Conservation (phyloP, 1,140 invertebrate genomes). For the Meloidogyne chitwoodi region DNA sequence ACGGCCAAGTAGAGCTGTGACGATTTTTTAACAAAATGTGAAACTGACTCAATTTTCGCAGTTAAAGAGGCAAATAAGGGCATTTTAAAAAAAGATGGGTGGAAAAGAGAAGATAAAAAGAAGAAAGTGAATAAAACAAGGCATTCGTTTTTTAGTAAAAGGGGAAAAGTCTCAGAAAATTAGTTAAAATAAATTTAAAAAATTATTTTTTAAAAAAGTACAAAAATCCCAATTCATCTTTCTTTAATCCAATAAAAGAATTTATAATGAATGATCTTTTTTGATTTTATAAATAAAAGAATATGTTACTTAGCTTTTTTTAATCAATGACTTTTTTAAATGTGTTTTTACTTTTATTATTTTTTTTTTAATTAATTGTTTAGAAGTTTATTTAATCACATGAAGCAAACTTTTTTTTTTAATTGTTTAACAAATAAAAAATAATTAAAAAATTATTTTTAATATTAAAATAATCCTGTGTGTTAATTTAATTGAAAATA, state of each 20-base stretch:
- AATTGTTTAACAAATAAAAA: too few relatives aligned
- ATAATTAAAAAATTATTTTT: too few relatives aligned
- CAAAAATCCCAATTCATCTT: too few relatives aligned
- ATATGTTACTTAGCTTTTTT: neutral
- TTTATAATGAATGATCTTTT: too few relatives aligned
- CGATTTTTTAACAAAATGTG: slow-evolving; percentile 1
- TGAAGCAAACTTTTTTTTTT: neutral
- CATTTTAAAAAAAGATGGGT: neutral
- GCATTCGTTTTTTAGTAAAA: too few relatives aligned
- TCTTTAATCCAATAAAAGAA: too few relatives aligned
- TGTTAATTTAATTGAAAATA: too few relatives aligned
- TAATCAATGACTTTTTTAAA: neutral
- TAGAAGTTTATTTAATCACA: neutral
- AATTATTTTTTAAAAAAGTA: too few relatives aligned
- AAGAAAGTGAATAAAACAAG: neutral
- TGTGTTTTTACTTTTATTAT: too few relatives aligned
- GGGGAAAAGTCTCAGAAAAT: neutral
- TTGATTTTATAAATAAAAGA: too few relatives aligned
- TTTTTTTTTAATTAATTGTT: neutral
- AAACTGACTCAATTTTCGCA: slow-evolving; percentile 26
- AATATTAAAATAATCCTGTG: too few relatives aligned
- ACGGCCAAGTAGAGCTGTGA: neutral
- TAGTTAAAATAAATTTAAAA: neutral
- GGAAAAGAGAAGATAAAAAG: neutral
- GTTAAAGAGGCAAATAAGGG: neutral